Base-by-base conservation (phyloP, 2,888 invertebrate genomes). In the Pyrrhia umbra region DNA sequence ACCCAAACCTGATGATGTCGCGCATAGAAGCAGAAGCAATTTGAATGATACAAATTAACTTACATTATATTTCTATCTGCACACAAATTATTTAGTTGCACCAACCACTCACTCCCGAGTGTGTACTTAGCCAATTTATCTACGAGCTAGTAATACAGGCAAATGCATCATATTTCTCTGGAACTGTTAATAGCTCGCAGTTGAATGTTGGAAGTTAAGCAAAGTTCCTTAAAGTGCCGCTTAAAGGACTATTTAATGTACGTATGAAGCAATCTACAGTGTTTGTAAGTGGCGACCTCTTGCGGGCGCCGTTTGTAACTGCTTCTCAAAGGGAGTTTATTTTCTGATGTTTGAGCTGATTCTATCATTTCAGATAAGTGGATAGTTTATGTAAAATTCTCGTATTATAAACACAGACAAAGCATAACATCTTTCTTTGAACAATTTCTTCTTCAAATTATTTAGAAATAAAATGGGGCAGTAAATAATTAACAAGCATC, bases 271-370 rank as follows among this genome's bases (percentile, higher is more conserved):
- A 62, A 73, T 76, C 65, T 75, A 46, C 45, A 69, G 68, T 66
- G 69, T 80, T 69, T 75, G 54, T 62, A 71, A 64, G 65, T 57
- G 65, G 60, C 57, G 68, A 72, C 70, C 70, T 68, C 72, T 74
- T 74, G 68, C 62, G 70, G 34, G 69, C 68, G 74, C 73, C 82
- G 82, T 88, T 85, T 84, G 84, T 83, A 84, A 84, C 78, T 82
- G 78, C 73, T 76, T 85, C 82, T 86, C 85, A 86, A 88, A 87
- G 82, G 59, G 74, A 77, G 75, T 81, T 84, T 84, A 83, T 83
- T 85, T 85, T 81, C 70, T 71, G 67, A 52, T 43, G 34, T 67
- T 66, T 50, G 6, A n/a, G 8, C 21, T 69, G 42, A 59, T 51
- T 50, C 55, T 39, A 23, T 39, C 18, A 30, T 6, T 55, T n/a